Conservation (phyloP, 2,797 vertebrate genomes). For the Epinephelus coioides region DNA sequence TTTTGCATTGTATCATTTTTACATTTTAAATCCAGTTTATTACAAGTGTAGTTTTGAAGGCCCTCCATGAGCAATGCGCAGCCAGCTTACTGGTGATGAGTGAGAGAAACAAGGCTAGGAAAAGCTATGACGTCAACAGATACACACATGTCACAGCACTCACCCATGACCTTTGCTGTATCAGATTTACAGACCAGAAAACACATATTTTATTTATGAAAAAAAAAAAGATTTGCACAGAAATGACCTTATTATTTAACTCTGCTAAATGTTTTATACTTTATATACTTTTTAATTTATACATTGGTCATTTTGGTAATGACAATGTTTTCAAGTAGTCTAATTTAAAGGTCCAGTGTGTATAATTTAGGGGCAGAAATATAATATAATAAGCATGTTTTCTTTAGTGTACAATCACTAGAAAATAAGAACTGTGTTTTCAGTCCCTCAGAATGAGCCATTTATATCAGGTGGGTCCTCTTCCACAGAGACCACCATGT, state of each 20-base stretch:
- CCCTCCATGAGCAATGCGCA: neutral
- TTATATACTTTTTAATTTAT: neutral
- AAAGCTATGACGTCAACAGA: conserved; percentile 21
- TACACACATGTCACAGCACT: conserved; percentile 1
- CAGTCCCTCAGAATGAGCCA: no score
- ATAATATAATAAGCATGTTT: no score
- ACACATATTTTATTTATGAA: neutral
- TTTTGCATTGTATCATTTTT: neutral
- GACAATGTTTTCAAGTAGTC: neutral
- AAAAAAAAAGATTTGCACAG: neutral
- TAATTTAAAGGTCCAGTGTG: neutral
- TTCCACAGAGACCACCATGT: no score
- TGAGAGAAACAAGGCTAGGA: conserved; percentile 3
- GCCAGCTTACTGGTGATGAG: conserved; percentile 12
- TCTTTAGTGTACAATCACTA: no score
- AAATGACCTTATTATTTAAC: neutral
- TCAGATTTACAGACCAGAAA: conserved; percentile 18
- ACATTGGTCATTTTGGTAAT: neutral
- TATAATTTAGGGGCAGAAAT: no score
- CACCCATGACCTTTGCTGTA: neutral
- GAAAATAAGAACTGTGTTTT: no score
- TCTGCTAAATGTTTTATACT: neutral
- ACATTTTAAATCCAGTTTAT: conserved; percentile 7
- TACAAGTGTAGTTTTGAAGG: conserved; percentile 1
- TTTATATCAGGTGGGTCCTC: no score